A percentile compares a stretch with the other conserved stretches of the same genome.
Evolutionary conservation across 2,888 invertebrate species (phyloP).

Genomic region (Synergus umbraculus): DNA sequence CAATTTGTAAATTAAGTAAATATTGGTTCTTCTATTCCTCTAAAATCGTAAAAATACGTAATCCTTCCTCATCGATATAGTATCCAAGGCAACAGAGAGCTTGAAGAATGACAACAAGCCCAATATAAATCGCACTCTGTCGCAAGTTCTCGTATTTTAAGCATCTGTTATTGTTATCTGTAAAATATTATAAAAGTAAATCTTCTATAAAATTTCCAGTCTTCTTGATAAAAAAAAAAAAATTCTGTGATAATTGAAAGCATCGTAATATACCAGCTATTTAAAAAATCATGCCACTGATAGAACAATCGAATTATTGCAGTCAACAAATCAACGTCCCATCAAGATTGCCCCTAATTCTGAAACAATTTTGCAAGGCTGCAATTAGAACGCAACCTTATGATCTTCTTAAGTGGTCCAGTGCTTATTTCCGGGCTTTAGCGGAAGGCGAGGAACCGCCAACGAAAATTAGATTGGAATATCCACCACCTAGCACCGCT

Average conservation of each 20-base stretch:
- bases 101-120: background rate
- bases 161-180: background rate
- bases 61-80: background rate
- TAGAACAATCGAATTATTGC: slow-evolving; percentile 85
- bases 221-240: background rate
- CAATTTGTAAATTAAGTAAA: background rate
- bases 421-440: slow-evolving; percentile 88
- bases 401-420: slow-evolving; percentile 91
- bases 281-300: slow-evolving; percentile 69
- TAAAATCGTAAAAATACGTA: background rate
- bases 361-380: slow-evolving; percentile 93
- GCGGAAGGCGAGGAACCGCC: slow-evolving; percentile 89
- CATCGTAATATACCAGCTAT: background rate
- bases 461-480: slow-evolving; percentile 87
- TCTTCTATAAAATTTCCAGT: background rate
- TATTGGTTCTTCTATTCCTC: background rate
- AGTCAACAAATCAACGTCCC: slow-evolving; percentile 87
- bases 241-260: background rate
- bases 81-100: background rate
- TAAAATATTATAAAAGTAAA: background rate
- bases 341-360: slow-evolving; percentile 88
- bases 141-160: background rate
- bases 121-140: background rate
- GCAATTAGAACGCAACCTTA: slow-evolving; percentile 94
- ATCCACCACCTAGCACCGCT: slow-evolving; percentile 84